phyloP scores from a whole-genome alignment of 1,140 invertebrate genomes.

The Mizuhopecten yessoensis region DNA sequence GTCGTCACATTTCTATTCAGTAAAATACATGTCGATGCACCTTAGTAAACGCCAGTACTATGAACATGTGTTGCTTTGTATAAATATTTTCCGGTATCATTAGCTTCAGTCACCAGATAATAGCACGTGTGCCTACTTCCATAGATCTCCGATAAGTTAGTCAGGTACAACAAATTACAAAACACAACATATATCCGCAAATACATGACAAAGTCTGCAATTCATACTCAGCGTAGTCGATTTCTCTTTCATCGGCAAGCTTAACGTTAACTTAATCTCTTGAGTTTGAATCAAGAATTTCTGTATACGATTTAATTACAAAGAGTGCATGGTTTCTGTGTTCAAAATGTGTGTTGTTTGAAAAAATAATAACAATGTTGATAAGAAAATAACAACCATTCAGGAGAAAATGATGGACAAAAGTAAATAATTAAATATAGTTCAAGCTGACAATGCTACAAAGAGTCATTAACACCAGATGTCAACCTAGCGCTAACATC shows the following conservation, averaged over 20 bases:
- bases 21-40: background rate
- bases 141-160: background rate
- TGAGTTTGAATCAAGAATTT: background rate
- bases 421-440: background rate
- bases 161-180: background rate
- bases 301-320: no score
- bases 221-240: background rate
- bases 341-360: background rate
- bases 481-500: no score
- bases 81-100: no score
- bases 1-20: background rate
- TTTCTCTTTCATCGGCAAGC: no score
- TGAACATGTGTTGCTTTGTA: background rate
- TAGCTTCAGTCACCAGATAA: no score
- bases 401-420: background rate
- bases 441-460: background rate
- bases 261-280: background rate
- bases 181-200: background rate
- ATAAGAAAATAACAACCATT: no score
- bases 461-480: background rate
- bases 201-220: background rate
- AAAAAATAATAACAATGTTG: no score
- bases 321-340: no score
- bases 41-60: background rate
- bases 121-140: background rate